Base-by-base conservation (phyloP, 2,888 invertebrate species). In the Zhengitettix transpicula region DNA sequence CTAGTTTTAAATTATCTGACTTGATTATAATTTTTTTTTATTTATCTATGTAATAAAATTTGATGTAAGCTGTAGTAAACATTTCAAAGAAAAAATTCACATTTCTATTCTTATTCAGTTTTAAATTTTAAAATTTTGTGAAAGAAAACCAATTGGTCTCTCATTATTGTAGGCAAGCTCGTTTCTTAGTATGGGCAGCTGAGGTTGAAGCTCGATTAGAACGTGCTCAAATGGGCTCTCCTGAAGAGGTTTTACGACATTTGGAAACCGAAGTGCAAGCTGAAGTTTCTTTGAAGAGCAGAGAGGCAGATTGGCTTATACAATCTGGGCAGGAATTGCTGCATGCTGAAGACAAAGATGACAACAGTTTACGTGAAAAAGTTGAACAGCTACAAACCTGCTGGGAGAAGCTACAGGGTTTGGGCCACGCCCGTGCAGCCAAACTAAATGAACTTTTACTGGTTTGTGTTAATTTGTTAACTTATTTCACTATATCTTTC, bases 221-320 rank as follows among this genome's bases (percentile, higher is more conserved):
- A 66, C 75, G 60, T 28, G 80, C 81, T 53, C 75, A 74, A 11
- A 78, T 75, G 58, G 77, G 81, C 55, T 85, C 87, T 67, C 87
- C 88, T 0, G 84, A 87, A 66, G 87, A 87, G 65, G 75, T 85
- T 10, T 76, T 88, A 52, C 54, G 58, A 11, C 80, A 83, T 64
- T 72, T 89, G 62, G 87, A 86, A 66, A 82, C 83, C 9, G 89
- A 89, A 67, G 74, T 89, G 7, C 82, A 85, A 67, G 79, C 85
- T 0, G 90, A 90, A 70, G 82, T 89, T 67, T 77, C 80, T 1
- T 70, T 89, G 63, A 87, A 89, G 67, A 84, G 86, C 70, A 79
- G 84, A 8, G 90, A 91, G 70, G 81, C 84, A 53, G 83, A 85
- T 62, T 91, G 91, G 90, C 73, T 92, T 16, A 70, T 81, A 9